Evolutionary conservation across 1,140 invertebrate species (phyloP), one percentile per base, ranked within the genome.

Genomic region (Laodelphax striatellus): DNA sequence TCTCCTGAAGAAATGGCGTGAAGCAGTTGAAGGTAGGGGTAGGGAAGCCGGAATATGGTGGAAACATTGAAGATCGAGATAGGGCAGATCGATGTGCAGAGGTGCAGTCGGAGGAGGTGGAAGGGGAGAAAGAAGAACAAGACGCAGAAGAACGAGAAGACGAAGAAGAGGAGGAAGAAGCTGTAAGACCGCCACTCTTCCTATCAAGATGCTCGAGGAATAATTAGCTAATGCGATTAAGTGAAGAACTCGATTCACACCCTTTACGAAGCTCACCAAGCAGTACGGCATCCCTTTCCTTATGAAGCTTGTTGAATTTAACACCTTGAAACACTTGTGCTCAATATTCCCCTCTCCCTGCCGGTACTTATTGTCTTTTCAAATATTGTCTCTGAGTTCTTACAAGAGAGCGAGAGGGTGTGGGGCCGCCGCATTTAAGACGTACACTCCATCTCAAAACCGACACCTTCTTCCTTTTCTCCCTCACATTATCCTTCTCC

Each of bases 151-250:
- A 17, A 50, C 5, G 16, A 50, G 9, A 8, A 10, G 16, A 17
- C 2, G 16, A 8, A 50, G 46, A 19, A 50, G 16, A 38, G 1
- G 34, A 38, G 10, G 34, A 38, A 38, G 34, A 17, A 14, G 46
- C 46, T 50, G 46, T 10, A 50, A 17, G 46, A 19, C 21, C 46
- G 16, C 46, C 21, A 17, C 46, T 50, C 44, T 52, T 50, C 57
- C 52, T 59, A 44, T 31, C 44, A 52, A 52, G 34, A 60, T 54
- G 59, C 31, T 60, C 44, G 55, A 53, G 41, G 59, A 60, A 60
- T 60, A 60, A 60, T 60, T 60, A 60, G 59, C 59, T 60, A 60
- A 60, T 60, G 59, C 59, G 59, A 60, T 60, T 60, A 60, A 43
- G 28, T 55, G 52, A 60, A 52, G 46, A 50, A 50, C 46, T 50